Conservation (phyloP, 2,888 invertebrate species). For the Amblyteles armatorius region DNA sequence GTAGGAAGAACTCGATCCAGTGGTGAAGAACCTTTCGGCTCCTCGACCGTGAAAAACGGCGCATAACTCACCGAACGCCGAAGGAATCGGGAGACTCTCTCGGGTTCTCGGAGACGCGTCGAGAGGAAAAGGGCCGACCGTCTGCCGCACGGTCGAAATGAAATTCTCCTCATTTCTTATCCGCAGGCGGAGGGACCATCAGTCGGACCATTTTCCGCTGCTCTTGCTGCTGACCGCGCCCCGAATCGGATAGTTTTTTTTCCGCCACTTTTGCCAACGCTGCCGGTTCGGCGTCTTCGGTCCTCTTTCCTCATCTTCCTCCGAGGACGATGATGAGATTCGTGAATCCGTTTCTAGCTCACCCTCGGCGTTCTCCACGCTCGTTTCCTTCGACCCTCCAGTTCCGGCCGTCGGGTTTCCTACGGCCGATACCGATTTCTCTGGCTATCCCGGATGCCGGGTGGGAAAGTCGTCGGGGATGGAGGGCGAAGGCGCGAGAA, state of each 20-base stretch:
- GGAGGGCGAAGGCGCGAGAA: not conserved
- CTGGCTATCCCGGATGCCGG: not conserved
- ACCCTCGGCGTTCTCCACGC: too few species aligned
- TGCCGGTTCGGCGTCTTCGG: slow-evolving; percentile 20
- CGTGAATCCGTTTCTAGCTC: not conserved
- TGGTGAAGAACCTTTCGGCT: not conserved
- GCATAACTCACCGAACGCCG: slow-evolving; percentile 52
- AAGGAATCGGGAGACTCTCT: slow-evolving; percentile 46
- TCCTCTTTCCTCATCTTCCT: not conserved
- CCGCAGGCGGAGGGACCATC: slow-evolving; percentile 19
- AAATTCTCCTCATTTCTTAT: slow-evolving; percentile 63
- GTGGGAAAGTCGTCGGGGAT: not conserved
- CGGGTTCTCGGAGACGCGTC: not conserved
- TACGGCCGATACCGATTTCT: not conserved
- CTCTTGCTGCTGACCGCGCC: slow-evolving; percentile 45
- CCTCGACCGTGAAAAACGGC: slow-evolving; percentile 63
- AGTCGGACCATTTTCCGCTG: slow-evolving; percentile 10
- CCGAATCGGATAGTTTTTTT: slow-evolving; percentile 1
- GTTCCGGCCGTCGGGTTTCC: not conserved
- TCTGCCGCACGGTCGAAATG: slow-evolving; percentile 57
- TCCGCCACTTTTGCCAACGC: slow-evolving; percentile 43
- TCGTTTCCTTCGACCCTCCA: not conserved
- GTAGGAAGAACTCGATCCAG: too few species aligned
- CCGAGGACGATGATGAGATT: slow-evolving; percentile 5
- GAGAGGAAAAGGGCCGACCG: slow-evolving; percentile 4